Evolutionary conservation across 2,797 vertebrate species (phyloP).

Genomic region (Spinibarbus caldwelli): DNA sequence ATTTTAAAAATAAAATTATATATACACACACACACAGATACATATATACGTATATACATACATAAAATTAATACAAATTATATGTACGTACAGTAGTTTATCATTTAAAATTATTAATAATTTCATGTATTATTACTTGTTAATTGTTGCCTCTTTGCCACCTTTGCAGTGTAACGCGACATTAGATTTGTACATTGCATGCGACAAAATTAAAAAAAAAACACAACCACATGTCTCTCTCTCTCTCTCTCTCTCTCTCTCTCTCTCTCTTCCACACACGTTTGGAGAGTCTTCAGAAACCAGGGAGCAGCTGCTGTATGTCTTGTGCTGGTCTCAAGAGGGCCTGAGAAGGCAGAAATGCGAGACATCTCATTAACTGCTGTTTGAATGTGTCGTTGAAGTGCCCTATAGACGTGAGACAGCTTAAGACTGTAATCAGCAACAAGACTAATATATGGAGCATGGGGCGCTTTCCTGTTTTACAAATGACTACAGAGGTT

Average conservation of each 20-base stretch:
- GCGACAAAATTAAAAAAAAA: neutral
- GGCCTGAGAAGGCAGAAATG: constrained; percentile 39
- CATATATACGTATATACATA: neutral
- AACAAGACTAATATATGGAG: constrained; percentile 11
- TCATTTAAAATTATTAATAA: neutral
- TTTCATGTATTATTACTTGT: neutral
- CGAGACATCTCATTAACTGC: constrained; percentile 53
- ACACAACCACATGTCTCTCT: neutral
- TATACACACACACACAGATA: neutral
- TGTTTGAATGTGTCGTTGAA: constrained; percentile 46
- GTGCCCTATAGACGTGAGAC: constrained; percentile 8
- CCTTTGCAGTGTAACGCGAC: neutral
- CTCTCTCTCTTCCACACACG: neutral
- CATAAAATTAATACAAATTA: neutral
- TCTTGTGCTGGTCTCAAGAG: constrained; percentile 42
- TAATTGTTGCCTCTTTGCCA: neutral
- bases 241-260: neutral
- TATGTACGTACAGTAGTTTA: neutral
- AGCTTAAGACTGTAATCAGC: constrained; percentile 27
- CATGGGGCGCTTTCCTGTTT: neutral
- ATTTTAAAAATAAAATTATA: neutral
- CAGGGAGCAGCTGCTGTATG: constrained; percentile 47
- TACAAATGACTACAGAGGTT: neutral
- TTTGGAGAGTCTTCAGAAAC: constrained; percentile 17
- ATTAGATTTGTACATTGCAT: constrained; percentile 8